Conservation (phyloP, 2,113 vertebrate genomes). For the Diphyllodes magnificus region DNA sequence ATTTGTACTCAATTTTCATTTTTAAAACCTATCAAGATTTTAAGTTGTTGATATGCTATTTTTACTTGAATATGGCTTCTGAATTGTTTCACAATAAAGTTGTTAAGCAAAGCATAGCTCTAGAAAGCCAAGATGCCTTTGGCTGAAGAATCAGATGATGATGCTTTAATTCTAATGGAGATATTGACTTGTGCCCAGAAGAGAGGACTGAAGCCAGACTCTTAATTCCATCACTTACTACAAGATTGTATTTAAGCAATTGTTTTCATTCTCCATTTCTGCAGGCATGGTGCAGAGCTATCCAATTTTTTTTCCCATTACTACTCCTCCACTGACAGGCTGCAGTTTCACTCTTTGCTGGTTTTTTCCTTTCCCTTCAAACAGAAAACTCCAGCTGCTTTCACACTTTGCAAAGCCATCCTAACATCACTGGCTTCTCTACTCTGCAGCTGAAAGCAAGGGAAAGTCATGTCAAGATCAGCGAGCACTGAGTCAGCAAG, state of each 20-base stretch:
- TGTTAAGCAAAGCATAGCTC: neutral
- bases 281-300: neutral
- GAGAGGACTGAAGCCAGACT: neutral
- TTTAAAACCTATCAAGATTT: neutral
- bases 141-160: neutral
- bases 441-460: neutral
- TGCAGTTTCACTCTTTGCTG: neutral
- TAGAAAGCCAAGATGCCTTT: neutral
- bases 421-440: neutral
- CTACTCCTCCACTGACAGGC: neutral
- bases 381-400: neutral
- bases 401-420: neutral
- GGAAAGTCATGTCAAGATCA: neutral
- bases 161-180: neutral
- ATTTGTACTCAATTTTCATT: neutral
- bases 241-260: conserved; percentile 2
- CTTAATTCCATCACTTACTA: conserved; percentile 15
- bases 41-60: neutral
- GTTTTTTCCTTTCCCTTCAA: neutral
- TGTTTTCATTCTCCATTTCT: conserved; percentile 26
- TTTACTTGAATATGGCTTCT: neutral
- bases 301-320: neutral
- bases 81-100: neutral
- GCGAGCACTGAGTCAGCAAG: neutral
- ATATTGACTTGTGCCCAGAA: neutral